Base-by-base conservation (phyloP, 2,113 vertebrate species). In the Terrapene triunguis region DNA sequence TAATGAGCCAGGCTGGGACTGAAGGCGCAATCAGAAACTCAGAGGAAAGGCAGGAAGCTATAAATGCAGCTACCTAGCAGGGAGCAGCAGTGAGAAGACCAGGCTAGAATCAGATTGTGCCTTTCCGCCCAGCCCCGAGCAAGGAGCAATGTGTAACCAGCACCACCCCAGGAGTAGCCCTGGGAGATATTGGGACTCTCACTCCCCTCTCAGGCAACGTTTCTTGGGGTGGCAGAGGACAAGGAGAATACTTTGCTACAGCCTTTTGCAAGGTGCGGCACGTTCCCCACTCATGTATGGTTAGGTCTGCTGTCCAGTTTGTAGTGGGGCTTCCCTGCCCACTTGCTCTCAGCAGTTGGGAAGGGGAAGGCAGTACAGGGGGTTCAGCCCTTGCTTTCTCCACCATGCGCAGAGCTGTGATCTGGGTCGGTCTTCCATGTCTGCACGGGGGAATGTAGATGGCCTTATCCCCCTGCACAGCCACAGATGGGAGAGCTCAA, bases 151-250 rank as follows among this genome's bases (percentile, higher is more conserved):
- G 6, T 80, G 50, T 22, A 80, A n/a, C 29, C 35, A 51, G 51
- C n/a, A 53, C 8, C 89, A 24, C 80, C 16, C 72, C 27, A 0
- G 8, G 85, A 89, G 16, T 42, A 21, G 3, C 55, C 84, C 48
- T 51, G 85, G 32, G n/a, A 84, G 19, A 44, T 9, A 94, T 29
- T 88, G 50, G 85, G 85, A 93, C 42, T 88, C 8, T 5, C 10
- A 27, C 27, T 29, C 35, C 17, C 21, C 74, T 89, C 88, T 29
- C 1, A 8, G 17, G 5, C 8, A 62, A 7, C 1, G 59, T 14
- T 85, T 95, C 79, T 14, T 62, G 5, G 57, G 12, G 27, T 13
- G 27, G 10, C 65, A 72, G 35, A 22, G 32, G 59, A 62, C 29
- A 29, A 62, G 59, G 65, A 10, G 35, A 38, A 35, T 38, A 22